Conservation (phyloP, 2,113 vertebrate species). For the Bambusicola thoracicus region DNA sequence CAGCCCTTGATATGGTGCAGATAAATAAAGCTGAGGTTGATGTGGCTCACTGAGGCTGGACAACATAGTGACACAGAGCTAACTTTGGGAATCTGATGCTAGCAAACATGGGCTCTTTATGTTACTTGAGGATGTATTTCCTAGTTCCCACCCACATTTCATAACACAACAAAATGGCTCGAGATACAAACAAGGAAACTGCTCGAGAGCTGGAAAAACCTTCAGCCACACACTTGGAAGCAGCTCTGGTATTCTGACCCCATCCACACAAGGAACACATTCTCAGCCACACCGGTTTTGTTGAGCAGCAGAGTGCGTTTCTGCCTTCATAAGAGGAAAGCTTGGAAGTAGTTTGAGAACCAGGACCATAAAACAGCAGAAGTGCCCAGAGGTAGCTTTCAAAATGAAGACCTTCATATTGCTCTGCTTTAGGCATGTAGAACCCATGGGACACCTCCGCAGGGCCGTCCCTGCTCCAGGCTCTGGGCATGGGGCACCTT, state of each 20-base stretch:
- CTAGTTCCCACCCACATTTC: not conserved
- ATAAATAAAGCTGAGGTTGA: not conserved
- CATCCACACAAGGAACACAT: rapidly evolving
- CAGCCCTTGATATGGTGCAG: not conserved
- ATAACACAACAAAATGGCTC: not conserved
- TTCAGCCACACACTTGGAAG: rapidly evolving
- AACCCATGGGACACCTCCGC: not conserved
- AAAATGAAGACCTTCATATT: not conserved
- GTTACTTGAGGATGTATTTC: not conserved
- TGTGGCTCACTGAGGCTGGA: not conserved
- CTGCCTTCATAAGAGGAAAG: not conserved
- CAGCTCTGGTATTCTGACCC: not conserved
- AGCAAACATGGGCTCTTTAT: not conserved
- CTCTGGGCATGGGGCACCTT: not conserved
- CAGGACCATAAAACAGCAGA: not conserved
- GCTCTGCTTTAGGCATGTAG: not conserved
- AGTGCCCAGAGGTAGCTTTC: not conserved
- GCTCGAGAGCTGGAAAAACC: not conserved
- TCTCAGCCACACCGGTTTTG: not conserved
- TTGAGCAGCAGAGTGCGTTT: not conserved
- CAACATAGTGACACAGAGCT: rapidly evolving
- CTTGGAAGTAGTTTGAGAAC: not conserved
- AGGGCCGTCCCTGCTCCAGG: not conserved
- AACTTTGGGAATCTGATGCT: not conserved
- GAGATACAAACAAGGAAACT: not conserved